These are phyloP conservation scores for Drosophila mimica DNA, from an alignment of 2,888 invertebrate genomes.

Conservation along the genomic window DNA sequence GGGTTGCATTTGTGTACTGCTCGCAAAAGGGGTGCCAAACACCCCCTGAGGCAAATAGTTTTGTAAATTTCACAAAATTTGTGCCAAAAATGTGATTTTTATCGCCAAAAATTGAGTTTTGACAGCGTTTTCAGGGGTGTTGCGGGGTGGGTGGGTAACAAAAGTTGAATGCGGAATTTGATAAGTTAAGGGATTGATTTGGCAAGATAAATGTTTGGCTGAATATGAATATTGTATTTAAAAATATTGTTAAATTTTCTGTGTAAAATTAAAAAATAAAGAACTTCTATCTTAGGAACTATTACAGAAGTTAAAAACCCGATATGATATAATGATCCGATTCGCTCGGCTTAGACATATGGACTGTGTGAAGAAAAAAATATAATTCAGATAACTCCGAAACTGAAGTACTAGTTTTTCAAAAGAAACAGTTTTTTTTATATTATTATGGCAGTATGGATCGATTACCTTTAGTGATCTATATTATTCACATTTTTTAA, in stretches of 20 bases:
- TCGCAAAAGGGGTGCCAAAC: conserved; percentile 31
- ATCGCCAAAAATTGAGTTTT: conserved; percentile 39
- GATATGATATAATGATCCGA: too few species aligned
- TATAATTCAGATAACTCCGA: too few species aligned
- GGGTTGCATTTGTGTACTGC: conserved; percentile 21
- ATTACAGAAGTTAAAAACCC: too few species aligned
- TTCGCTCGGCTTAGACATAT: too few species aligned
- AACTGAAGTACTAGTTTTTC: too few species aligned
- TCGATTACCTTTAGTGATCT: not conserved
- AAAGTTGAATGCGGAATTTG: not conserved
- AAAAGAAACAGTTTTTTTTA: not conserved
- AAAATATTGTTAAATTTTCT: not conserved
- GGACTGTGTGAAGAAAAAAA: too few species aligned
- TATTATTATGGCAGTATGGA: not conserved
- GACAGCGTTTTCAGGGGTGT: not conserved
- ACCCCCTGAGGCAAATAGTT: conserved; percentile 18
- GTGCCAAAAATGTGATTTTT: conserved; percentile 47
- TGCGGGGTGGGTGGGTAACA: not conserved
- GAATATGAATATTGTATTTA: not conserved
- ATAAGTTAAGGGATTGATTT: not conserved
- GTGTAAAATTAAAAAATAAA: not conserved
- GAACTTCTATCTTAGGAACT: not conserved
- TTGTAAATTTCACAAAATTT: conserved; percentile 22
- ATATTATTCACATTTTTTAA: too few species aligned
- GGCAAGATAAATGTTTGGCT: not conserved